These are phyloP conservation scores for Bothrops alternatus DNA, from an alignment of 2,797 vertebrate genomes.

Conservation along the genomic window DNA sequence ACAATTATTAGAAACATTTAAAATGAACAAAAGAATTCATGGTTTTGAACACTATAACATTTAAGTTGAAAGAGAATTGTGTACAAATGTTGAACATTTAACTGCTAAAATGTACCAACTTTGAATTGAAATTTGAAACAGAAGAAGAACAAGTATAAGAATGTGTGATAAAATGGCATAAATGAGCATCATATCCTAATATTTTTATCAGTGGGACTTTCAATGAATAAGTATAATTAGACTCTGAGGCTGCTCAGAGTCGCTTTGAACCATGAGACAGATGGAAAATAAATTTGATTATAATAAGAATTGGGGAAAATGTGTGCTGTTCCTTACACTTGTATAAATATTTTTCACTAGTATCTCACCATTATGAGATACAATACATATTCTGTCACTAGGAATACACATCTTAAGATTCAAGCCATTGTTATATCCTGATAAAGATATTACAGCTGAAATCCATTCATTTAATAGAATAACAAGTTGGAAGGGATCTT, in stretches of 20 bases:
- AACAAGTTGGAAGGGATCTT: not conserved
- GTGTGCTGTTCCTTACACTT: not conserved
- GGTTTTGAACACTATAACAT: not conserved
- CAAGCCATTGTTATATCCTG: not conserved
- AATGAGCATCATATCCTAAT: too few relatives aligned
- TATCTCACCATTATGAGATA: not conserved
- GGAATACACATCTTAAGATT: not conserved
- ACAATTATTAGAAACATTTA: not conserved
- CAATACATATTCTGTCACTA: not conserved
- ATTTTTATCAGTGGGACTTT: too few relatives aligned
- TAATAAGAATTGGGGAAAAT: not conserved
- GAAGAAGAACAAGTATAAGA: too few relatives aligned
- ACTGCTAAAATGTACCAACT: too few relatives aligned
- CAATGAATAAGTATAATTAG: not conserved
- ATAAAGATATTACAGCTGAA: not conserved
- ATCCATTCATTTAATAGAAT: not conserved
- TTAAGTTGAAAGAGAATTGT: not conserved
- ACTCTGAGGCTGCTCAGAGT: too few relatives aligned
- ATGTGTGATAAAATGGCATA: too few relatives aligned
- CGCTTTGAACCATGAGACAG: too few relatives aligned
- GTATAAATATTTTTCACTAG: not conserved
- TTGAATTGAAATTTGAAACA: too few relatives aligned
- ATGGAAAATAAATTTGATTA: not conserved
- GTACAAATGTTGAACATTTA: not conserved
- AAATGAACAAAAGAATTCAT: not conserved